phyloP scores from a whole-genome alignment of 2,888 invertebrate species.

The Drosophila testacea region DNA sequence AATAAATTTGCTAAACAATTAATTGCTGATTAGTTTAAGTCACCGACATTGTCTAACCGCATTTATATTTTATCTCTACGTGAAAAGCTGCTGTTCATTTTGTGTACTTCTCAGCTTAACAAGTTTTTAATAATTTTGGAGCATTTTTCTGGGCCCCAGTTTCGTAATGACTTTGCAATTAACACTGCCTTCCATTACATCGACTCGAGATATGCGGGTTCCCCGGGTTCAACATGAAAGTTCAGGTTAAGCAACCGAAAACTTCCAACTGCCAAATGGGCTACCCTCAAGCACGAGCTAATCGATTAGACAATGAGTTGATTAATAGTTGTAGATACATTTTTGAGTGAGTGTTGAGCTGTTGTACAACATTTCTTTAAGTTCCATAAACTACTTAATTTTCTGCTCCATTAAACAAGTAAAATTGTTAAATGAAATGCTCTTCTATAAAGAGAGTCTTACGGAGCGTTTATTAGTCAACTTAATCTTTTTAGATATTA shows the following conservation, averaged over 20 bases:
- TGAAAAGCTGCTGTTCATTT: constrained; percentile 10
- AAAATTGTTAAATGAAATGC: not conserved
- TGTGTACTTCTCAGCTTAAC: constrained; percentile 18
- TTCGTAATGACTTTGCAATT: constrained; percentile 73
- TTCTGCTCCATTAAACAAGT: constrained; percentile 24
- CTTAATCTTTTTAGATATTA: too few species aligned
- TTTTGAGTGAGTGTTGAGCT: constrained; percentile 42
- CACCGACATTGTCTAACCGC: constrained; percentile 26
- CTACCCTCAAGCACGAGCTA: constrained; percentile 47
- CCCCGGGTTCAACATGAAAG: constrained; percentile 44
- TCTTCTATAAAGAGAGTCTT: too few species aligned
- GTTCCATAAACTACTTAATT: constrained; percentile 33
- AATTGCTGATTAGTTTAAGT: constrained; percentile 70
- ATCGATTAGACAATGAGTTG: constrained; percentile 61
- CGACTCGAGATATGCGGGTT: constrained; percentile 51
- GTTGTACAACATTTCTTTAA: constrained; percentile 18
- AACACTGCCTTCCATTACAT: constrained; percentile 58
- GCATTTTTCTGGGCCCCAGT: constrained; percentile 27
- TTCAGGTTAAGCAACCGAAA: constrained; percentile 21
- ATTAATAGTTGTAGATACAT: constrained; percentile 54
- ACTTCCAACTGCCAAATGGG: constrained; percentile 2
- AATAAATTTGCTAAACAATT: constrained; percentile 60
- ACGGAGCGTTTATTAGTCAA: too few species aligned
- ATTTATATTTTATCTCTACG: constrained; percentile 20
- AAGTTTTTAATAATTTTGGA: constrained; percentile 18